Evolutionary conservation across 2,113 vertebrate genomes (phyloP), one percentile per base, ranked within the genome.

Genomic region (Clarias gariepinus): DNA sequence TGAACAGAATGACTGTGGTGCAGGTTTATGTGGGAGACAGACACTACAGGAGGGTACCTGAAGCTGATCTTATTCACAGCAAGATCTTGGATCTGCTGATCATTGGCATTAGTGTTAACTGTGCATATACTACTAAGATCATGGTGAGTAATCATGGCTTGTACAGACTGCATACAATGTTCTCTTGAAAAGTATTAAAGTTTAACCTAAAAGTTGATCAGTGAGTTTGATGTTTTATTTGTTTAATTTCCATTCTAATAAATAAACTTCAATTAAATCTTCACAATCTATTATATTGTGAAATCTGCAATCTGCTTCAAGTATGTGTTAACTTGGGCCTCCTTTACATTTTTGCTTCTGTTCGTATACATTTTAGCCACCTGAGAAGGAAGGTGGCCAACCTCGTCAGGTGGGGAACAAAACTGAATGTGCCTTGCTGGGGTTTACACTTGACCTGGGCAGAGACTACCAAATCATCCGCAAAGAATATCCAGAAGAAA

Each of bases 381-480:
- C 98, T 88, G 98, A 99, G 92, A 99, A 96, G 90, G 98, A 99
- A 91, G 98, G 98, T 88, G 98, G 98, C 89, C 94, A 99, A 86
- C 96, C 97, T 76, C 96, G 97, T 89, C 98, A 99, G 88, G 95
- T 99, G 90, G 98, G 98, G 92, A 99, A 99, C 95, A 99, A 99
- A 96, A 99, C 98, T 88, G 98, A 99, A 96, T 99, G 98, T 98
- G 97, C 98, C 96, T 97, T 99, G 96, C 93, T 99, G 94, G 97
- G 98, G 91, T 92, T 99, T 89, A 91, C 95, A 91, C 93, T 96
- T 88, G 95, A 98, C 93, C 94, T 99, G 91, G 96, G 94, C 88
- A 94, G 94, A 84, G 97, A 99, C 94, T 99, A 99, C 92, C 97
- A 99, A 93, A 94, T 95, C 3, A 93, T 98, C 88, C 96, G 98